Percentiles rank a stretch among this genome's conserved stretches.
These are phyloP conservation scores for Platypus cylindrus DNA, from an alignment of 2,888 invertebrate genomes.

Conservation along the genomic window DNA sequence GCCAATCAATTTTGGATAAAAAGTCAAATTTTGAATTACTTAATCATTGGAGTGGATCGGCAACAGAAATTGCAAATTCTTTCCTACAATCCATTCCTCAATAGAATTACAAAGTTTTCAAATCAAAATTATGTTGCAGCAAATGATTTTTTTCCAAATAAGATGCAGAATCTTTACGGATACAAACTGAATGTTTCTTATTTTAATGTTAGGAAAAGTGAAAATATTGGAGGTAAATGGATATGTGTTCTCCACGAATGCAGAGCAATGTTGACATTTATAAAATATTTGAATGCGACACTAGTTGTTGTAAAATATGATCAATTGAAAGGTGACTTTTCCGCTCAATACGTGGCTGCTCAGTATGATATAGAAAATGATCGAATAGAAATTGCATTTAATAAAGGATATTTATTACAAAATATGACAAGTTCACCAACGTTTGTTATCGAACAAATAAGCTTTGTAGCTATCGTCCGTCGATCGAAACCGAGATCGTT, in stretches of 20 bases:
- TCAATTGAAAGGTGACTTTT: background rate
- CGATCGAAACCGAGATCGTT: conserved; percentile 4
- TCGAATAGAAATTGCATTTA: conserved; percentile 6
- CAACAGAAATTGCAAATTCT: background rate
- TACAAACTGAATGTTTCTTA: conserved; percentile 1
- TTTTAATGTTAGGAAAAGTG: background rate
- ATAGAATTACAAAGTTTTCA: too few species aligned
- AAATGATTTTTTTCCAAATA: conserved; percentile 2
- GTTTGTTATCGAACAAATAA: conserved; percentile 2
- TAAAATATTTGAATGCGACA: conserved; percentile 5
- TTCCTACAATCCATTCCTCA: background rate
- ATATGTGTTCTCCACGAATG: conserved; percentile 2
- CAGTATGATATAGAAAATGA: background rate
- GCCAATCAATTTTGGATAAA: background rate
- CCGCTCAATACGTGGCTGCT: background rate
- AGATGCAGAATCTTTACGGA: conserved; percentile 1
- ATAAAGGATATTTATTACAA: background rate
- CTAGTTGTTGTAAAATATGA: background rate
- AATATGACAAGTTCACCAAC: conserved; percentile 2
- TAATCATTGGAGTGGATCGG: background rate
- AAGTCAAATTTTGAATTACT: background rate
- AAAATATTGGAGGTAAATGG: background rate
- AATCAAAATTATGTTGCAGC: background rate
- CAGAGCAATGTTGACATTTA: conserved; percentile 1
- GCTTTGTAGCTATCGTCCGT: conserved; percentile 6